Evolutionary conservation across 2,888 invertebrate genomes (phyloP).

Genomic region (Leptinotarsa haldemani): DNA sequence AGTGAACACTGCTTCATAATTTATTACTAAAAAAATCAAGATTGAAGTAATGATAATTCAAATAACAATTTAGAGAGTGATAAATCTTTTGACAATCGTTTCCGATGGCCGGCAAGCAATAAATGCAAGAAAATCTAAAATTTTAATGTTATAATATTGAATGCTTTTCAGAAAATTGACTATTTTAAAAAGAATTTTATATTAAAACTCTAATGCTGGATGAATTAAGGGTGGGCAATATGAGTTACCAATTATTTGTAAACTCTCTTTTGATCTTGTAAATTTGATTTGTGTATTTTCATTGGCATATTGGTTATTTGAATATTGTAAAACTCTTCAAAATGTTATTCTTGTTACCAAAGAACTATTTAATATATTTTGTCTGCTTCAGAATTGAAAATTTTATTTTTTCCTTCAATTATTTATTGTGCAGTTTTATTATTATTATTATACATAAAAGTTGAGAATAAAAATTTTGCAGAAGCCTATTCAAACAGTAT

Average conservation of each 20-base stretch:
- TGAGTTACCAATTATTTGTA: not conserved
- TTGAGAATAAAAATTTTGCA: too few species aligned
- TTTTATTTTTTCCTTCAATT: not conserved
- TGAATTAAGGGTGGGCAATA: not conserved
- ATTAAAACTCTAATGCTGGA: not conserved
- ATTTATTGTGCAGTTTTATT: too few species aligned
- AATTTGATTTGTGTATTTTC: constrained; percentile 13
- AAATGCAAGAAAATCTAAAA: too few species aligned
- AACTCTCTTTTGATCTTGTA: not conserved
- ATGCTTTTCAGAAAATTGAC: not conserved
- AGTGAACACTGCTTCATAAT: too few species aligned
- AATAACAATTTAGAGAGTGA: too few species aligned
- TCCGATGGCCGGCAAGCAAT: too few species aligned
- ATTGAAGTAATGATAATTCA: too few species aligned
- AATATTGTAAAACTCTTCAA: constrained; percentile 37
- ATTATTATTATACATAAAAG: too few species aligned
- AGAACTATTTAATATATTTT: constrained; percentile 43
- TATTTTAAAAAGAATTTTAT: not conserved
- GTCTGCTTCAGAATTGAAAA: constrained; percentile 36
- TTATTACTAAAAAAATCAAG: too few species aligned
- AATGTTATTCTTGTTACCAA: constrained; percentile 39
- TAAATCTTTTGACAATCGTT: too few species aligned
- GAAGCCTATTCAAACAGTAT: too few species aligned
- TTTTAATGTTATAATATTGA: too few species aligned
- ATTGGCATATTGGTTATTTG: constrained; percentile 16